phyloP scores from a whole-genome alignment of 2,888 invertebrate species.

The Polia nebulosa region DNA sequence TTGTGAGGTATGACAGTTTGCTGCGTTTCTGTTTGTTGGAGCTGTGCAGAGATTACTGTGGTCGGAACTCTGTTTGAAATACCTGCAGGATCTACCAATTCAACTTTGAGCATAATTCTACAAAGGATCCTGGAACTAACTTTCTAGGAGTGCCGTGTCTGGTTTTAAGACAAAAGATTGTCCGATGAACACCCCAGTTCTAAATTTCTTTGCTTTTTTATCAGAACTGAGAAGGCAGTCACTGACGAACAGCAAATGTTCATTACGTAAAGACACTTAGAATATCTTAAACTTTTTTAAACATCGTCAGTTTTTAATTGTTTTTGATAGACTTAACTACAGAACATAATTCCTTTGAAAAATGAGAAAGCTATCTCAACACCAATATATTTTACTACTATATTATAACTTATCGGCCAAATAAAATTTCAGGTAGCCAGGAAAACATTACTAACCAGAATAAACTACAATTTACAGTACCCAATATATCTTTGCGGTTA shows the following conservation, averaged over 20 bases:
- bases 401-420: background rate
- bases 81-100: background rate
- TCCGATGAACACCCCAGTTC: background rate
- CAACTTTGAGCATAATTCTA: background rate
- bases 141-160: background rate
- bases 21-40: constrained; percentile 6
- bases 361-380: background rate
- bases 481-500: constrained; percentile 1
- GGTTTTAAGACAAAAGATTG: background rate
- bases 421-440: background rate
- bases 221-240: background rate
- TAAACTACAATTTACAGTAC: constrained; percentile 6
- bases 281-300: constrained; percentile 26
- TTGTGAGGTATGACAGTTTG: constrained; percentile 9
- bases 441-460: constrained; percentile 23
- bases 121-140: background rate
- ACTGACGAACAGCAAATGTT: constrained; percentile 21
- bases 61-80: constrained; percentile 7
- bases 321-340: constrained; percentile 34
- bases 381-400: background rate
- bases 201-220: background rate
- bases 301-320: constrained; percentile 36
- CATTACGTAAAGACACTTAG: constrained; percentile 20
- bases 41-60: background rate
- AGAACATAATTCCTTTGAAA: constrained; percentile 10